These are phyloP conservation scores for Tricholauxania praeusta DNA, from an alignment of 2,888 invertebrate genomes.

Conservation along the genomic window DNA sequence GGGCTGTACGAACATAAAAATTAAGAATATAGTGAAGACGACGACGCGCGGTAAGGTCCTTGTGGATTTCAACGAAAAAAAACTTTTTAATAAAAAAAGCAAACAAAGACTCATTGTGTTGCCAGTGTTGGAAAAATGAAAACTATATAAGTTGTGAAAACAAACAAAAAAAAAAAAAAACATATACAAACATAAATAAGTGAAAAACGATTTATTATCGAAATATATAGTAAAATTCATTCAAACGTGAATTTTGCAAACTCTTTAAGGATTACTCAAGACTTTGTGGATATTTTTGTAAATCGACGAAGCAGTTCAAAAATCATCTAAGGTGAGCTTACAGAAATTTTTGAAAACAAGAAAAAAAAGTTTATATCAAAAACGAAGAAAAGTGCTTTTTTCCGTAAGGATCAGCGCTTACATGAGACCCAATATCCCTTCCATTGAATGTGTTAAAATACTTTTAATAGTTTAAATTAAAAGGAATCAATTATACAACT, in stretches of 20 bases:
- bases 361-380: no score
- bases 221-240: background rate
- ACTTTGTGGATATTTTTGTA: background rate
- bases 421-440: no score
- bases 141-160: background rate
- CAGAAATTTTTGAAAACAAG: no score
- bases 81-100: background rate
- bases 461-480: no score
- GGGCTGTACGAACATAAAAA: background rate
- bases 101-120: conserved; percentile 14
- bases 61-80: conserved; percentile 10
- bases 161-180: background rate
- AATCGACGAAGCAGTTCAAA: no score
- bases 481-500: no score
- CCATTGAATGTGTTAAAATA: no score
- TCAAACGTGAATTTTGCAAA: conserved; percentile 7
- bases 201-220: background rate
- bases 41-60: background rate
- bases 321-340: no score
- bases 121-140: conserved; percentile 8
- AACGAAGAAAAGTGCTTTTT: no score
- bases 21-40: background rate
- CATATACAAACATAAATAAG: background rate
- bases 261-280: conserved; percentile 12
- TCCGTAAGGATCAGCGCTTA: no score